Evolutionary conservation across 2,113 vertebrate genomes (phyloP).

Genomic region (Pedetes capensis): DNA sequence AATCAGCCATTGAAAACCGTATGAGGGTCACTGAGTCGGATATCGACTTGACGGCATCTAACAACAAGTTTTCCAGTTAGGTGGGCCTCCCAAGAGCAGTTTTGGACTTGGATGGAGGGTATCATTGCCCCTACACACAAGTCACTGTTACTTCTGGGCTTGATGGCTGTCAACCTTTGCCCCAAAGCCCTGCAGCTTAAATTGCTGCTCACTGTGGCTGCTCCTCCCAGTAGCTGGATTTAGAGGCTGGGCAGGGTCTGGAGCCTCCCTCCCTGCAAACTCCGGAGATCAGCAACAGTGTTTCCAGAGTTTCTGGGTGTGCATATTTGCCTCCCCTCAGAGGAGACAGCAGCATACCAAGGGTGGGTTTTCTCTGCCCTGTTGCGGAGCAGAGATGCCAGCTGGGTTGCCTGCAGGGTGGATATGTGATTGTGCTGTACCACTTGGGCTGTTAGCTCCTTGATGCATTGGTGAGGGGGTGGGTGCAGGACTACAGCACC

Average conservation of each 20-base stretch:
- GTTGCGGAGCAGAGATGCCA: background rate
- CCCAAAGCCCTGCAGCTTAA: background rate
- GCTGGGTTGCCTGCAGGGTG: background rate
- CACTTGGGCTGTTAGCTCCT: background rate
- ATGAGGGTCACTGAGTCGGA: too few species aligned
- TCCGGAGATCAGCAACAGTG: background rate
- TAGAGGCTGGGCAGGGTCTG: background rate
- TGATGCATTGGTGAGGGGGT: background rate
- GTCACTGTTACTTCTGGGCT: background rate
- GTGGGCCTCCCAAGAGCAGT: background rate
- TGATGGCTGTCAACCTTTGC: background rate
- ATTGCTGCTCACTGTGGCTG: background rate
- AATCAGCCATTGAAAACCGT: too few species aligned
- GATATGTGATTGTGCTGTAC: background rate
- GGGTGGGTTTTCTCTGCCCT: background rate
- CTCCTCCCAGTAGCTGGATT: background rate
- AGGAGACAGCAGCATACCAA: background rate
- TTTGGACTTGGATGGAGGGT: background rate
- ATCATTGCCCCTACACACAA: rapidly evolving
- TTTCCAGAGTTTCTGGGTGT: background rate
- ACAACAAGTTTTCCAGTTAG: too few species aligned
- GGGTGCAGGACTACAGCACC: background rate
- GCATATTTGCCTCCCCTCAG: background rate
- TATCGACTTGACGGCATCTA: too few species aligned
- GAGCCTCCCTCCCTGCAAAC: background rate